phyloP scores from a whole-genome alignment of 2,797 vertebrate genomes.

The Sitta carolinensis region DNA sequence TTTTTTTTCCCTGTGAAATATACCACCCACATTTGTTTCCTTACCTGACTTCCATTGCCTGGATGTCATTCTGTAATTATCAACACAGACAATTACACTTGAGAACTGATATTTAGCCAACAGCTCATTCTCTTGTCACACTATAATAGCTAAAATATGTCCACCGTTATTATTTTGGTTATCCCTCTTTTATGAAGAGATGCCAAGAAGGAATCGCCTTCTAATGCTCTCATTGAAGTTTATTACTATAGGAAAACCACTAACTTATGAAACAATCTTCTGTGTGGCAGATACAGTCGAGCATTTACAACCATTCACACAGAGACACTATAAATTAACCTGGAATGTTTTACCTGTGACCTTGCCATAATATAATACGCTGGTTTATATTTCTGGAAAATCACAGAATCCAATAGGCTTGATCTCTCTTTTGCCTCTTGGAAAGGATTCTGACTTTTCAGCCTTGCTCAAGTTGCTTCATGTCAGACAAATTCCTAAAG shows the following conservation, averaged over 20 bases:
- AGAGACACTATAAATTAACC: conserved; percentile 50
- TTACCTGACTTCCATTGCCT: conserved; percentile 1
- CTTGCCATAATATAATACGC: conserved; percentile 40
- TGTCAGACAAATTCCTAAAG: conserved; percentile 22
- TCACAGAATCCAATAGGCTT: conserved; percentile 30
- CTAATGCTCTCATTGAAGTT: conserved; percentile 27
- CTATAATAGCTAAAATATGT: conserved; percentile 41
- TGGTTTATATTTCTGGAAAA: conserved; percentile 57
- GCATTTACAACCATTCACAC: conserved; percentile 53
- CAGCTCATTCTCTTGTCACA: conserved; percentile 16
- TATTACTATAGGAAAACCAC: conserved; percentile 44
- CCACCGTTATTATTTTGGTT: conserved; percentile 33
- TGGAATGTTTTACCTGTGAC: conserved; percentile 48
- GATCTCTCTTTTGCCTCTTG: background rate
- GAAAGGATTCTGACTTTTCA: conserved; percentile 20
- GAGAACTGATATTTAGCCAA: conserved; percentile 37
- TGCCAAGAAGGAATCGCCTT: conserved; percentile 46
- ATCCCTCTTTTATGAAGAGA: conserved; percentile 21
- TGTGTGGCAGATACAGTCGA: conserved; percentile 23
- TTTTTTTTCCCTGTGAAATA: background rate
- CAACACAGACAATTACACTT: background rate
- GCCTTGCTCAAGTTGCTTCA: background rate
- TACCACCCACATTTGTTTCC: conserved; percentile 35
- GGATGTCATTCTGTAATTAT: conserved; percentile 1
- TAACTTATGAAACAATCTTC: conserved; percentile 47